Evolutionary conservation across 2,113 vertebrate genomes (phyloP), one percentile per base, ranked within the genome.

Genomic region (Amphiprion ocellaris): DNA sequence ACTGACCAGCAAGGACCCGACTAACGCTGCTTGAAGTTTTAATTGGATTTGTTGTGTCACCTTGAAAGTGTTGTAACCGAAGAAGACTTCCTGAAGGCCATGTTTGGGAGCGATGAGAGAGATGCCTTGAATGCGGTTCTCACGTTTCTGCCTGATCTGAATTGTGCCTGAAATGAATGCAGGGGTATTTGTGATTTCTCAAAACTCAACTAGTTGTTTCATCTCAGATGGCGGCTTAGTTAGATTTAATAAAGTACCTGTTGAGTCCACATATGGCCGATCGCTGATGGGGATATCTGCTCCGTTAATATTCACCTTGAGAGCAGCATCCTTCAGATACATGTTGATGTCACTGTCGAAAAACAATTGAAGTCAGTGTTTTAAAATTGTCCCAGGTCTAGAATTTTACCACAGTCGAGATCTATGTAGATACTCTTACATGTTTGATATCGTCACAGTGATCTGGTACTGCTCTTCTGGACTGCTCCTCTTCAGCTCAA

Each of bases 401-500:
- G 7, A 9, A 9, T 37, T 37, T 37, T 9, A 37, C 33, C 33
- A 37, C 33, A 37, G 33, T 37, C 33, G 33, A 8, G 33, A 37
- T 37, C 6, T 37, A 10, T 37, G 33, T 21, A 24, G 68, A 41
- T 37, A 44, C 5, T 90, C 94, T 95, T 92, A 97, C 96, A 96
- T 90, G 77, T 92, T 86, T 77, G 83, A 90, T 0, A 97, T 74
- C 81, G 91, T 94, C 67, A 97, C 63, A 30, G 76, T 93, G 79
- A 96, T 59, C 64, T 84, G 75, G 61, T 69, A 94, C 24, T 92
- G 37, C 11, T 93, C 73, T 64, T 82, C 6, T 63, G 85, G n/a
- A 49, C 79, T 56, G 58, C 86, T 92, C 76, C 84, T 95, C 92
- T 93, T 97, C 68, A 94, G 63, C 74, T 93, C 89, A 81, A 97